Percentiles rank a stretch among this genome's conserved stretches.
These are phyloP conservation scores for Ctenopoma kingsleyae DNA, from an alignment of 2,797 vertebrate genomes.

Conservation along the genomic window DNA sequence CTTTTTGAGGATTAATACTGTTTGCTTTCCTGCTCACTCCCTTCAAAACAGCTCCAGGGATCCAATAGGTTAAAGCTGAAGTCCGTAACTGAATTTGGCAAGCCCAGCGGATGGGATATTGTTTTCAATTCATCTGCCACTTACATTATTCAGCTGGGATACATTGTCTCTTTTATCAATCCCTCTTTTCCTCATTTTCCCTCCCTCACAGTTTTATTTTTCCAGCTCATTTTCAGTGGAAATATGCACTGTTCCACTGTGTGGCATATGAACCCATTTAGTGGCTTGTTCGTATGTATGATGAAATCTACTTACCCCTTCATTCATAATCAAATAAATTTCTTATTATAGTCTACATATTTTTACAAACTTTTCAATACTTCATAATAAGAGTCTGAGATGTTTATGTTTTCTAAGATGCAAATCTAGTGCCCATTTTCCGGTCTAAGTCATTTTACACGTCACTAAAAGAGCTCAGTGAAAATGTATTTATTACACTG, in stretches of 20 bases:
- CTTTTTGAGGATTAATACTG: conserved; percentile 84
- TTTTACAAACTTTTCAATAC: conserved; percentile 7
- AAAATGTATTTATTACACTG: conserved; percentile 5
- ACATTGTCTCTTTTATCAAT: conserved; percentile 64
- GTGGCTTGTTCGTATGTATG: conserved; percentile 22
- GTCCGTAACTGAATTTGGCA: conserved; percentile 73
- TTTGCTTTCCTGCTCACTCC: conserved; percentile 81
- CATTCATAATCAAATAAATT: conserved; percentile 35
- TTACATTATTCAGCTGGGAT: conserved; percentile 72
- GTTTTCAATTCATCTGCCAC: conserved; percentile 82
- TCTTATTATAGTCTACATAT: conserved; percentile 16
- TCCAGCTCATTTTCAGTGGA: conserved; percentile 46
- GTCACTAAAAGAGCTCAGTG: conserved; percentile 1
- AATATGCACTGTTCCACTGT: conserved; percentile 32
- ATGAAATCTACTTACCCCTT: conserved; percentile 33
- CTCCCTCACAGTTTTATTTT: conserved; percentile 47
- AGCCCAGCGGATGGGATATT: conserved; percentile 58
- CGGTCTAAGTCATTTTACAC: neutral
- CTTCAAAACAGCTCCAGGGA: conserved; percentile 77
- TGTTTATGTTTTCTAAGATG: conserved; percentile 24
- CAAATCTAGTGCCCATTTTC: conserved; percentile 8
- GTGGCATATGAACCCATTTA: conserved; percentile 22
- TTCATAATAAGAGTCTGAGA: conserved; percentile 6
- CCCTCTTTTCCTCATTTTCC: conserved; percentile 46
- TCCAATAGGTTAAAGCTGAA: conserved; percentile 70